Evolutionary conservation across 2,113 vertebrate species (phyloP).

Genomic region (Sialia sialis): DNA sequence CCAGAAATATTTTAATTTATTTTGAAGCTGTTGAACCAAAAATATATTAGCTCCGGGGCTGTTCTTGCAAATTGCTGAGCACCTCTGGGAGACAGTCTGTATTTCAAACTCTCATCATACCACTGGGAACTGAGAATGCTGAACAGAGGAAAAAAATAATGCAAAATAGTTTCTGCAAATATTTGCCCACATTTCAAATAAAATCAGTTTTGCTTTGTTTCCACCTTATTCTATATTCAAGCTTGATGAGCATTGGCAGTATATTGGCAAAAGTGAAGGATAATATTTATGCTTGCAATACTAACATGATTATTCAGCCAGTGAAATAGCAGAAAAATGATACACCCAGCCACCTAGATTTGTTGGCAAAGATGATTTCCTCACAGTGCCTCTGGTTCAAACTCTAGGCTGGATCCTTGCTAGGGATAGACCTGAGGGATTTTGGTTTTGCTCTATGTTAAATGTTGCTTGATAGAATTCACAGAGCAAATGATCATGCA

Average conservation of each 20-base stretch:
- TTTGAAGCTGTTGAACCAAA: constrained; percentile 21
- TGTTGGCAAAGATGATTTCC: neutral
- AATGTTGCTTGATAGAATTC: neutral
- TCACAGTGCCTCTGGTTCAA: neutral
- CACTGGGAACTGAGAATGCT: neutral
- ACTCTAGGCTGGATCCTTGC: neutral
- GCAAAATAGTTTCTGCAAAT: constrained; percentile 7
- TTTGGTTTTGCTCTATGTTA: neutral
- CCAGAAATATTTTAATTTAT: constrained; percentile 39
- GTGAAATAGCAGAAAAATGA: neutral
- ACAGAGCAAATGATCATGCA: neutral
- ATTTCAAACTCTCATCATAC: neutral
- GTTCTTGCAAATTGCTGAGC: constrained; percentile 48
- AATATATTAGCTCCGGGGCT: constrained; percentile 16
- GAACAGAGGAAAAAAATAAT: constrained; percentile 33
- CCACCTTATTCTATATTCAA: neutral
- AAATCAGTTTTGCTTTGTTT: constrained; percentile 27
- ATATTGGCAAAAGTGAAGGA: neutral
- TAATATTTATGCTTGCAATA: neutral
- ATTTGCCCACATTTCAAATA: constrained; percentile 17
- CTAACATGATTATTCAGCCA: neutral
- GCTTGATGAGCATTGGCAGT: neutral
- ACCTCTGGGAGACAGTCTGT: constrained; percentile 13
- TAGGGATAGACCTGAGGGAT: neutral
- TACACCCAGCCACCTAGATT: neutral